phyloP scores from a whole-genome alignment of 2,888 invertebrate genomes.

The Drosophila bunnanda region DNA sequence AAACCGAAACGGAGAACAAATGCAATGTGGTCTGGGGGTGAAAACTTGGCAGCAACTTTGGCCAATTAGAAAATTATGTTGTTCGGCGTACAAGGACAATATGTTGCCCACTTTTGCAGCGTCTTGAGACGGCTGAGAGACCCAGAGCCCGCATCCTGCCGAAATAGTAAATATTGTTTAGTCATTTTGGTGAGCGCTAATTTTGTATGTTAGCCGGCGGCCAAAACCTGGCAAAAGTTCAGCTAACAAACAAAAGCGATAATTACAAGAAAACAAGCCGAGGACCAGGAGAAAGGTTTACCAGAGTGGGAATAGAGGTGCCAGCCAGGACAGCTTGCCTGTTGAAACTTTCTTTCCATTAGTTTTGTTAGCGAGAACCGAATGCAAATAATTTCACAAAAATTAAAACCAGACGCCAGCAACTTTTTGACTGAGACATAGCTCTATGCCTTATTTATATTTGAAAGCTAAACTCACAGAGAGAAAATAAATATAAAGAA shows the following conservation, averaged over 20 bases:
- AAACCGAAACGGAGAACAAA: slow-evolving; percentile 61
- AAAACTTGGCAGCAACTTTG: slow-evolving; percentile 71
- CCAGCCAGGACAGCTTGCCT: slow-evolving; percentile 29
- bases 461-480: slow-evolving; percentile 48
- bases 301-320: slow-evolving; percentile 7
- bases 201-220: slow-evolving; percentile 81
- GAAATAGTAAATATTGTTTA: slow-evolving; percentile 73
- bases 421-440: slow-evolving; percentile 49
- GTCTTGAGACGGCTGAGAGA: slow-evolving; percentile 43
- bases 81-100: slow-evolving; percentile 59
- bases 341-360: slow-evolving; percentile 54
- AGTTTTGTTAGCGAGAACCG: slow-evolving; percentile 52
- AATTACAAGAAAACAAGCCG: slow-evolving; percentile 78
- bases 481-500: neutral
- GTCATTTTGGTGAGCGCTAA: slow-evolving; percentile 78
- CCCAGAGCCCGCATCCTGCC: slow-evolving; percentile 19
- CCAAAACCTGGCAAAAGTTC: slow-evolving; percentile 73
- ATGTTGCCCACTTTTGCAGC: slow-evolving; percentile 66
- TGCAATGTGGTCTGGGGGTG: slow-evolving; percentile 26
- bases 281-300: slow-evolving; percentile 3
- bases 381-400: slow-evolving; percentile 75
- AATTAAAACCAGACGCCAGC: slow-evolving; percentile 73
- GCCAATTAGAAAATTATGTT: slow-evolving; percentile 77
- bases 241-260: slow-evolving; percentile 79
- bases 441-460: slow-evolving; percentile 45